Evolutionary conservation across 2,888 invertebrate species (phyloP).

Genomic region (Enchytraeus crypticus): DNA sequence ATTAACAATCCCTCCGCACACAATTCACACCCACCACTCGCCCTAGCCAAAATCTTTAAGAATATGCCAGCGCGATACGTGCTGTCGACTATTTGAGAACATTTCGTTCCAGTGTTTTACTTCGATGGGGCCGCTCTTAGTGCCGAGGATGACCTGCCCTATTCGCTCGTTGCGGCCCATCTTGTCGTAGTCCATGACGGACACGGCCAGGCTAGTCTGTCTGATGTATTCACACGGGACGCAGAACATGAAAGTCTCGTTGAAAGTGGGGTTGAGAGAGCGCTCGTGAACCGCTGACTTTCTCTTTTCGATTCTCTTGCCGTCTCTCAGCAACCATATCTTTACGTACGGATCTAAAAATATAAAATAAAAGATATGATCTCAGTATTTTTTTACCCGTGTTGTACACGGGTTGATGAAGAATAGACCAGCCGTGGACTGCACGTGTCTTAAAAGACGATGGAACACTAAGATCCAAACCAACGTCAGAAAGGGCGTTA

Average conservation of each 20-base stretch:
- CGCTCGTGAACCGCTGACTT: constrained; percentile 63
- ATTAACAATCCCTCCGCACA: no score
- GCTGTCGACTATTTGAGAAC: constrained; percentile 91
- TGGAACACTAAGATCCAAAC: no score
- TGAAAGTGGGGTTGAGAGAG: constrained; percentile 88
- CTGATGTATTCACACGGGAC: constrained; percentile 94
- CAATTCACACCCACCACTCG: no score
- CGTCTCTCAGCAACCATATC: constrained; percentile 90
- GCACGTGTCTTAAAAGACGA: no score
- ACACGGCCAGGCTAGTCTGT: constrained; percentile 83
- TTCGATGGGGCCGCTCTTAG: constrained; percentile 78
- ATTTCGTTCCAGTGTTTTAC: constrained; percentile 97
- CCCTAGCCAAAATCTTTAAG: constrained; percentile 57
- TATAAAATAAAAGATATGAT: no score
- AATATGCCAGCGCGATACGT: constrained; percentile 92
- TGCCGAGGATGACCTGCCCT: constrained; percentile 53
- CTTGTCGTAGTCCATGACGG: constrained; percentile 95
- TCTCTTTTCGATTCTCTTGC: constrained; percentile 89
- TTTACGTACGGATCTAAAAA: constrained; percentile 87
- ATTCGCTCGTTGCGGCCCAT: constrained; percentile 62
- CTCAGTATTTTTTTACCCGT: no score
- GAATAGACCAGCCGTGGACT: no score
- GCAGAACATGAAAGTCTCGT: constrained; percentile 88
- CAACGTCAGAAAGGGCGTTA: no score
- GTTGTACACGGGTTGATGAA: no score